Evolutionary conservation across 2,888 invertebrate species (phyloP).

Genomic region (Lithophane semibrunnea): DNA sequence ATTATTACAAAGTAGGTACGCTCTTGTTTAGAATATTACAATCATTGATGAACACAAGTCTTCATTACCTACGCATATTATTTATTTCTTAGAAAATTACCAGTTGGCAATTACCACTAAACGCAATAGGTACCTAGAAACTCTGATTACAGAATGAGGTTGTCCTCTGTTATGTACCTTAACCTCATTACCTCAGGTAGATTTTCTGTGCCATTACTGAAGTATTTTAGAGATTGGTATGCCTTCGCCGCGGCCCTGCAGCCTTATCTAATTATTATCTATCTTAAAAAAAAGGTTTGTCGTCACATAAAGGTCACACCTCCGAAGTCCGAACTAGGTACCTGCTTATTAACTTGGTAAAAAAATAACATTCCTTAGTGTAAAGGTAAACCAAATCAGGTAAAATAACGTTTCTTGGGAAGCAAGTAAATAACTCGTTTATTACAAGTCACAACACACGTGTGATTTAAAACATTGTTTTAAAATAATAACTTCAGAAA

Average conservation of each 20-base stretch:
- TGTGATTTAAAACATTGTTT: constrained; percentile 9
- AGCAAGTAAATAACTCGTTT: constrained; percentile 2
- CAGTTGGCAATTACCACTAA: background rate
- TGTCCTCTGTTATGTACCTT: background rate
- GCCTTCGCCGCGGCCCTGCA: background rate
- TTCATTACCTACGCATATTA: background rate
- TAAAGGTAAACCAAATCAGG: background rate
- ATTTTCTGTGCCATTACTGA: background rate
- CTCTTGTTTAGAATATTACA: background rate
- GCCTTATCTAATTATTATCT: background rate
- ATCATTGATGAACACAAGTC: background rate
- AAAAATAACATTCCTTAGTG: constrained; percentile 14
- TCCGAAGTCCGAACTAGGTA: constrained; percentile 7
- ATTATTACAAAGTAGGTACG: background rate
- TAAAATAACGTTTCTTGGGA: constrained; percentile 2
- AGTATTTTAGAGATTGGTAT: constrained; percentile 7
- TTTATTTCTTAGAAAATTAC: too few species aligned
- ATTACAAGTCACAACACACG: background rate
- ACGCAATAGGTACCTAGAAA: background rate
- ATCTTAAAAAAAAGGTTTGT: background rate
- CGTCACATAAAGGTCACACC: background rate
- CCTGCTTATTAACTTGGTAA: constrained; percentile 18
- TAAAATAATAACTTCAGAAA: background rate
- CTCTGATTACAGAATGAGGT: background rate
- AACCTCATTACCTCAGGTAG: background rate